A percentile compares a stretch with the other conserved stretches of the same genome.
Evolutionary conservation across 2,797 vertebrate species (phyloP).

Genomic region (Bufotes viridis): DNA sequence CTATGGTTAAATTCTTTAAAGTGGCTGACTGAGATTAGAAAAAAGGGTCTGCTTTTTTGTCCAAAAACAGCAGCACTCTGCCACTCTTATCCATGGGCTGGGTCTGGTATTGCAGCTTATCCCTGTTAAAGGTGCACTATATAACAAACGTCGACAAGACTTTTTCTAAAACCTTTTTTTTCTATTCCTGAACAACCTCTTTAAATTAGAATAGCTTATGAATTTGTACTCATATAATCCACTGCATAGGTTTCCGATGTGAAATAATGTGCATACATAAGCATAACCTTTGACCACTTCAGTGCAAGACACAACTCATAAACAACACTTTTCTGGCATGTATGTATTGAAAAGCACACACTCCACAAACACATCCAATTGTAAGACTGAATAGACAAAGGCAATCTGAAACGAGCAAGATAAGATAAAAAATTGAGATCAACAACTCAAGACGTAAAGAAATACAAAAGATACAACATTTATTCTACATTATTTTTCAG

Average conservation of each 20-base stretch:
- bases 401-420: background rate
- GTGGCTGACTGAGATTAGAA: background rate
- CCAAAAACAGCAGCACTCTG: too few relatives aligned
- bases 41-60: too few relatives aligned
- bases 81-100: too few relatives aligned
- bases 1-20: too few relatives aligned
- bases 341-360: slow-evolving; percentile 6
- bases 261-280: background rate
- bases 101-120: background rate
- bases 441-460: background rate
- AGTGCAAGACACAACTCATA: background rate
- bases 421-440: slow-evolving; percentile 29
- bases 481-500: slow-evolving; percentile 5
- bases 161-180: too few relatives aligned
- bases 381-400: slow-evolving; percentile 33
- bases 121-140: background rate
- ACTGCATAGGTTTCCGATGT: background rate
- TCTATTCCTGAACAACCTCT: too few relatives aligned
- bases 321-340: slow-evolving; percentile 3
- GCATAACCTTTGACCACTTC: slow-evolving; percentile 20
- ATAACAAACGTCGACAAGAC: too few relatives aligned
- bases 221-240: background rate
- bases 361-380: slow-evolving; percentile 26
- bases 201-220: background rate
- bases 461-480: background rate